phyloP scores from a whole-genome alignment of 1,140 invertebrate species.

The Polypedilum pembai region DNA sequence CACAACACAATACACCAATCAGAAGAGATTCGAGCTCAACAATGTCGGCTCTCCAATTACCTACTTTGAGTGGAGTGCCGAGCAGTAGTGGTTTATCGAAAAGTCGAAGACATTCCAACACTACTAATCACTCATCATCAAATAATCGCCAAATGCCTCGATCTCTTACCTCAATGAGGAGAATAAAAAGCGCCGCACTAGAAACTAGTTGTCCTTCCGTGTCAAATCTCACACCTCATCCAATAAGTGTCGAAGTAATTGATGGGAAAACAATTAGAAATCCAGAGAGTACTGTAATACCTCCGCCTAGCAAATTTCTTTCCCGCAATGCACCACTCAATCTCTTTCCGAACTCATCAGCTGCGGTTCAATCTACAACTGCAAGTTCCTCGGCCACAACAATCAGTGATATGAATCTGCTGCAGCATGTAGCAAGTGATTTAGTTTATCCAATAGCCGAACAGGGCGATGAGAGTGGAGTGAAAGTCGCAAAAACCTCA shows the following conservation, averaged over 20 bases:
- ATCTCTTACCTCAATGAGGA: constrained; percentile 43
- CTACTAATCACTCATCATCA: constrained; percentile 42
- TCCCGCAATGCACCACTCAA: constrained; percentile 58
- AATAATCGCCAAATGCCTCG: constrained; percentile 27
- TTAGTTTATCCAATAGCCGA: constrained; percentile 78
- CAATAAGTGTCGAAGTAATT: constrained; percentile 59
- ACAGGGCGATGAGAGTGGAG: constrained; percentile 63
- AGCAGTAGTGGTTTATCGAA: constrained; percentile 15
- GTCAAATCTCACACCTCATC: constrained; percentile 55
- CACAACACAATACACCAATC: constrained; percentile 37
- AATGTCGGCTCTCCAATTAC: constrained; percentile 52
- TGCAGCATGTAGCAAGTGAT: constrained; percentile 24
- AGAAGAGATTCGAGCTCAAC: constrained; percentile 52
- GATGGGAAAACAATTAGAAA: constrained; percentile 53
- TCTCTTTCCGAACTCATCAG: constrained; percentile 50
- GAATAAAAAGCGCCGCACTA: constrained; percentile 58
- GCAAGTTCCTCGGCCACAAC: neutral
- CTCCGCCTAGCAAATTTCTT: constrained; percentile 55
- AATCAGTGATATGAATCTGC: constrained; percentile 31
- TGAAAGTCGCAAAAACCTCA: constrained; percentile 29
- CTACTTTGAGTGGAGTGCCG: constrained; percentile 36
- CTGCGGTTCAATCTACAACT: constrained; percentile 42
- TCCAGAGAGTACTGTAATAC: constrained; percentile 52
- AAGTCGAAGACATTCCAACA: constrained; percentile 54
- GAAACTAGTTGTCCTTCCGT: constrained; percentile 57